phyloP scores from a whole-genome alignment of 2,888 invertebrate species.

The Limnephilus auricula region DNA sequence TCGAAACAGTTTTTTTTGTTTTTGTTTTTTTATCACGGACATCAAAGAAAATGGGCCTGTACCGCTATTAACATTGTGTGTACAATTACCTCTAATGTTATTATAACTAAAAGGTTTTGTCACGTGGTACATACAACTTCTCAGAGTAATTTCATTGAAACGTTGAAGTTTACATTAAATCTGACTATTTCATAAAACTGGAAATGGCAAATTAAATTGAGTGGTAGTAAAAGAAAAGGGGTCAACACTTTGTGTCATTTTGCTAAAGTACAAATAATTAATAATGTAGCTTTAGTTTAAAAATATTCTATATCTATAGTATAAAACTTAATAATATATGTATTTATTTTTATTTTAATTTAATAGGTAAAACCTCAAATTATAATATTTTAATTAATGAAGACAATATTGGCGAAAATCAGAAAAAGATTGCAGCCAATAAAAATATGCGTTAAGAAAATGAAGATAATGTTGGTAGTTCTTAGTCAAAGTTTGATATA shows the following conservation, averaged over 20 bases:
- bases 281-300: neutral
- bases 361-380: no score
- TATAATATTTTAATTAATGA: no score
- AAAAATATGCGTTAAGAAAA: no score
- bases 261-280: neutral
- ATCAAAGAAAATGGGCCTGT: slow-evolving; percentile 16
- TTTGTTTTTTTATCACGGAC: no score
- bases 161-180: slow-evolving; percentile 19
- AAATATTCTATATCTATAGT: neutral
- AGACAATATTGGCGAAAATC: no score
- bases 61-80: slow-evolving; percentile 46
- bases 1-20: neutral
- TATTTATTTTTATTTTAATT: no score
- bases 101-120: slow-evolving; percentile 64
- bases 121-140: slow-evolving; percentile 49
- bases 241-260: neutral
- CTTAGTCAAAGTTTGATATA: no score
- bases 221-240: neutral
- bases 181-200: neutral
- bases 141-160: slow-evolving; percentile 16
- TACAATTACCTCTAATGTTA: slow-evolving; percentile 60
- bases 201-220: neutral
- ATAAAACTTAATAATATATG: no score
- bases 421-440: no score
- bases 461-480: no score